phyloP scores from a whole-genome alignment of 2,797 vertebrate genomes.

The Potorous gilbertii region DNA sequence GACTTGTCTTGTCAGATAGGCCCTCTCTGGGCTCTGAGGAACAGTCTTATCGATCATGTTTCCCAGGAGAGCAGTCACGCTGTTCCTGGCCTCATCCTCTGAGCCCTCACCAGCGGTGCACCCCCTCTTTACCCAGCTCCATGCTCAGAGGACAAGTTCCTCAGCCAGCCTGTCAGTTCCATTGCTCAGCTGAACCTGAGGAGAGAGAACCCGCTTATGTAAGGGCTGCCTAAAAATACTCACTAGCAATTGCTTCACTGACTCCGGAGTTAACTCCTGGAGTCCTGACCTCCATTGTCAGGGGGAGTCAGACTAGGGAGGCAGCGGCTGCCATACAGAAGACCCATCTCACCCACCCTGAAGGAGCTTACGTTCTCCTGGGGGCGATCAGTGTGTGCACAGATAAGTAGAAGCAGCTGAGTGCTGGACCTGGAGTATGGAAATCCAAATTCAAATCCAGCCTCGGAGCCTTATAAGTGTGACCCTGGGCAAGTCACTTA shows the following conservation, averaged over 20 bases:
- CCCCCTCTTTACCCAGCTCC: neutral
- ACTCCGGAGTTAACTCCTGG: neutral
- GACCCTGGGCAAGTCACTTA: neutral
- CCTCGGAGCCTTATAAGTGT: neutral
- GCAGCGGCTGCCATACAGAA: too few species aligned
- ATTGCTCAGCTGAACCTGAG: neutral
- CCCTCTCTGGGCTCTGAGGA: too few species aligned
- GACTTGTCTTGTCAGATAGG: neutral
- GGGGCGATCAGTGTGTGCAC: too few species aligned
- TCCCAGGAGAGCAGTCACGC: neutral
- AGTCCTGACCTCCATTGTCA: neutral
- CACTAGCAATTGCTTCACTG: neutral
- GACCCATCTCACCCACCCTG: neutral
- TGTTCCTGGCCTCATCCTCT: too few species aligned
- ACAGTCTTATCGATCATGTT: neutral
- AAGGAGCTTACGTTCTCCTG: neutral
- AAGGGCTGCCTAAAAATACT: neutral
- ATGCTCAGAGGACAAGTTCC: too few species aligned
- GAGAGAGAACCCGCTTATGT: neutral
- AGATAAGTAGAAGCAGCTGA: neutral
- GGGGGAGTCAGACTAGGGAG: neutral
- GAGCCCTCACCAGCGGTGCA: too few species aligned
- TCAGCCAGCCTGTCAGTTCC: neutral
- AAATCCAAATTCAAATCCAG: neutral
- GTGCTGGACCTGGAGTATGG: too few species aligned